Evolutionary conservation across 2,797 vertebrate species (phyloP), one percentile per base, ranked within the genome.

Genomic region (Propithecus perrieri): DNA sequence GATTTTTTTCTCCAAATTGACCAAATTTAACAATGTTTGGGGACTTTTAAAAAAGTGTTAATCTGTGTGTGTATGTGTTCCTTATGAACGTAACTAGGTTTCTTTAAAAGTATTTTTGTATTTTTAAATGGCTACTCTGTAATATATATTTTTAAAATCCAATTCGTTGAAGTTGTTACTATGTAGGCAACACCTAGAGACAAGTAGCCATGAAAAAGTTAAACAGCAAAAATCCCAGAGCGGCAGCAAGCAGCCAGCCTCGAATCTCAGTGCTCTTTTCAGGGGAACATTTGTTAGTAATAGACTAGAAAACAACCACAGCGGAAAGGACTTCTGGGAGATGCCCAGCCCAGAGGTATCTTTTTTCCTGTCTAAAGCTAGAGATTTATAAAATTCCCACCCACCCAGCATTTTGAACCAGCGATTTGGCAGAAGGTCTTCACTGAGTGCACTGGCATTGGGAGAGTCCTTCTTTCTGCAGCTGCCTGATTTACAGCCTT

Each of bases 61-160:
- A 20, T 55, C 4, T 75, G 18, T 76, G 24, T 94, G 15, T 61
- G 7, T 69, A 3, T 80, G 8, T 43, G 4, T 84, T 8, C 33
- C 53, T 35, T 76, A 26, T 18, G 41, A 88, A 65, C 72, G 7
- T 46, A 90, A 79, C 30, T 59, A 41, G 24, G 35, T 83, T 53
- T 74, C 50, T n/a, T 46, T 67, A 48, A 43, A 43, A 72, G 14
- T 59, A 57, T 72, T 91, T 93, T 91, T 85, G 14, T 59, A 57
- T 72, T 91, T 93, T 91, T 85, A 84, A 48, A 80, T 24, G 53
- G 33, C n/a, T 55, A 76, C 33, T 43, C 33, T 88, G 7, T 67
- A 75, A 85, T 57, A 4, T 53, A 38, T 43, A 53, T 9, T 85
- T 91, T 65, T 46, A 57, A 89, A 93, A 81, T 63, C 48, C 12